phyloP scores from a whole-genome alignment of 2,888 invertebrate genomes.

The Morpho achilles region DNA sequence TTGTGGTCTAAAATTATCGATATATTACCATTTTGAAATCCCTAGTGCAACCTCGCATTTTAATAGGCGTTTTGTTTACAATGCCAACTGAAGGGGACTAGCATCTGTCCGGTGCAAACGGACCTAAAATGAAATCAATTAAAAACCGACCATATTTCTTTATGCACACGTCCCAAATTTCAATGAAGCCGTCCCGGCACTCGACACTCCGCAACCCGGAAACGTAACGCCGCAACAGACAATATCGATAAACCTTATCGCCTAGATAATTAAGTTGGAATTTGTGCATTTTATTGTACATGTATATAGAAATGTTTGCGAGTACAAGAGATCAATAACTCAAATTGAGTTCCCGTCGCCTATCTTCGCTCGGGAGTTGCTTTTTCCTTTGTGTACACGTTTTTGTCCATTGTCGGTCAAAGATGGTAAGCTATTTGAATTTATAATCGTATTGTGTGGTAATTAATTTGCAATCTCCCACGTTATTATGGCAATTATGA shows the following conservation, averaged over 20 bases:
- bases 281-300: conserved; percentile 17
- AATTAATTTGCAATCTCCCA: conserved; percentile 11
- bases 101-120: conserved; percentile 25
- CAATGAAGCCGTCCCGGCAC: conserved; percentile 9
- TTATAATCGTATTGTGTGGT: conserved; percentile 9
- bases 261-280: conserved; percentile 26
- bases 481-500: conserved; percentile 3
- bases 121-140: conserved; percentile 27
- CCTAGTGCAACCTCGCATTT: conserved; percentile 57
- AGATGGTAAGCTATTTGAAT: conserved; percentile 17
- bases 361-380: conserved; percentile 36
- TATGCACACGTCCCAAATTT: conserved; percentile 32
- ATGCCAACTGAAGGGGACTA: conserved; percentile 67
- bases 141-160: conserved; percentile 36
- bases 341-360: conserved; percentile 55
- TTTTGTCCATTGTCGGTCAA: conserved; percentile 18
- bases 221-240: conserved; percentile 21
- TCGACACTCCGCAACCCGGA: conserved; percentile 1
- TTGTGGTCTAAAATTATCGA: background rate
- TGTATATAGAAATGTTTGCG: conserved; percentile 28
- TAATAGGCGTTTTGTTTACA: conserved; percentile 77
- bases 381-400: conserved; percentile 27
- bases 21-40: conserved; percentile 29
- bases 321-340: conserved; percentile 50
- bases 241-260: conserved; percentile 17